Percentiles rank a stretch among this genome's conserved stretches.
Evolutionary conservation across 53 echinoderm and acorn worm species (phyloP).

Genomic region (Paracentrotus lividus): DNA sequence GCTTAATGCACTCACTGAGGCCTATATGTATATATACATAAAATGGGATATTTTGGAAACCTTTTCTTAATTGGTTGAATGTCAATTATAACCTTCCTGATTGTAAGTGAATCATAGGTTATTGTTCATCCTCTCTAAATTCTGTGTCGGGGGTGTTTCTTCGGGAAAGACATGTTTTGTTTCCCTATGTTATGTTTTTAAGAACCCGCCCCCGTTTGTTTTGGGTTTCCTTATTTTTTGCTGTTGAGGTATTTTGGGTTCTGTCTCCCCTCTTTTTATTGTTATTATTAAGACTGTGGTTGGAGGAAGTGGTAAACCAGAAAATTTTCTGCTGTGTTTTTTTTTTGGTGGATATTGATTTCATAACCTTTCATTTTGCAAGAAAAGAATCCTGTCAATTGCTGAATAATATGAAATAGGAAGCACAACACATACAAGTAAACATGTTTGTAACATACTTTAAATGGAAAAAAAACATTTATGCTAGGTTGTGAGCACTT

Average conservation of each 20-base stretch:
- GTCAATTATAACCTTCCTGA: not conserved
- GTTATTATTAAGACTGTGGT: not conserved
- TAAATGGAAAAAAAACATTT: not conserved
- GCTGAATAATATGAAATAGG: not conserved
- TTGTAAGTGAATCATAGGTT: not conserved
- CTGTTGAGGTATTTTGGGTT: not conserved
- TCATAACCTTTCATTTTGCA: not conserved
- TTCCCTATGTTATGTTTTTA: not conserved
- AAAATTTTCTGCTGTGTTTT: not conserved
- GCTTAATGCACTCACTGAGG: not conserved
- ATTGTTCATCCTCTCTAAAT: not conserved
- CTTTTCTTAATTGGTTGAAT: not conserved
- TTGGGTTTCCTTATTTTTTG: not conserved
- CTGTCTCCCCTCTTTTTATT: not conserved
- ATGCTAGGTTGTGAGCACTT: not conserved
- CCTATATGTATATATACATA: no score
- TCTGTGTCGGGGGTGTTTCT: not conserved
- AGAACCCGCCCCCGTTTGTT: not conserved
- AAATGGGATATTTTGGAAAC: not conserved
- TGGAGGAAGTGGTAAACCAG: not conserved
- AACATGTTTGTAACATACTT: not conserved
- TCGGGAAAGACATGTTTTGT: not conserved
- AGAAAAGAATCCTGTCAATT: not conserved
- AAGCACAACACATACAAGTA: no score
- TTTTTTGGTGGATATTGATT: not conserved